A percentile compares a stretch with the other conserved stretches of the same genome.
Conservation (phyloP, 2,888 invertebrate species). For the Gortyna flavago region DNA sequence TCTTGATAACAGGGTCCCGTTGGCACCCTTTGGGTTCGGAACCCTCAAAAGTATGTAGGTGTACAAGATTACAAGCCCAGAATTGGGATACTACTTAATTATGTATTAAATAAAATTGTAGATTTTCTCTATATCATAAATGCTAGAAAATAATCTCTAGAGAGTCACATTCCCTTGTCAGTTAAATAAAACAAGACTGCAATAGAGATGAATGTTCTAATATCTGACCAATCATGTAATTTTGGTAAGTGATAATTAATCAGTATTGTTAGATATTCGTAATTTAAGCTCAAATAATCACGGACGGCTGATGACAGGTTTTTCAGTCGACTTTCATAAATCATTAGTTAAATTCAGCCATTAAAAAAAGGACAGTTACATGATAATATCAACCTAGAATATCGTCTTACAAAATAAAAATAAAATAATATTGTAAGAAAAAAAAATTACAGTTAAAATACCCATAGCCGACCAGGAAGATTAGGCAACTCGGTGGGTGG, state of each 20-base stretch:
- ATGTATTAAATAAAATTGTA: conserved; percentile 24
- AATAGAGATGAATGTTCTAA: conserved; percentile 49
- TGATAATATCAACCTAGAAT: not conserved
- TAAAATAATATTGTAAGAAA: not conserved
- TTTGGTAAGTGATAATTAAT: conserved; percentile 45
- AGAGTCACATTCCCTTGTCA: conserved; percentile 47
- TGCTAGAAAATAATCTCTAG: conserved; percentile 31
- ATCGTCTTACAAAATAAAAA: not conserved
- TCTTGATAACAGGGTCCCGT: not conserved
- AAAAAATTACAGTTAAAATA: not conserved
- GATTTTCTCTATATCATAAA: conserved; percentile 44
- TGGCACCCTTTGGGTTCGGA: not conserved
- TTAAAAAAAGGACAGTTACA: conserved; percentile 1
- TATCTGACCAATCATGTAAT: conserved; percentile 51
- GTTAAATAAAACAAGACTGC: conserved; percentile 51
- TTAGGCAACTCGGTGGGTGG: not conserved
- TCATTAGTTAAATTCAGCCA: not conserved
- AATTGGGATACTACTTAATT: conserved; percentile 16
- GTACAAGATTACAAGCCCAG: conserved; percentile 18
- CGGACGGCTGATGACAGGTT: not conserved
- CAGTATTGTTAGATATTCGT: conserved; percentile 36
- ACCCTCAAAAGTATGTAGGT: not conserved
- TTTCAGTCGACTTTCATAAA: not conserved
- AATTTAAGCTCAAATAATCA: conserved; percentile 33
- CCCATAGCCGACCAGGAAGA: not conserved